These are phyloP conservation scores for Capitulum mitella DNA, from an alignment of 2,888 invertebrate genomes.

Conservation along the genomic window DNA sequence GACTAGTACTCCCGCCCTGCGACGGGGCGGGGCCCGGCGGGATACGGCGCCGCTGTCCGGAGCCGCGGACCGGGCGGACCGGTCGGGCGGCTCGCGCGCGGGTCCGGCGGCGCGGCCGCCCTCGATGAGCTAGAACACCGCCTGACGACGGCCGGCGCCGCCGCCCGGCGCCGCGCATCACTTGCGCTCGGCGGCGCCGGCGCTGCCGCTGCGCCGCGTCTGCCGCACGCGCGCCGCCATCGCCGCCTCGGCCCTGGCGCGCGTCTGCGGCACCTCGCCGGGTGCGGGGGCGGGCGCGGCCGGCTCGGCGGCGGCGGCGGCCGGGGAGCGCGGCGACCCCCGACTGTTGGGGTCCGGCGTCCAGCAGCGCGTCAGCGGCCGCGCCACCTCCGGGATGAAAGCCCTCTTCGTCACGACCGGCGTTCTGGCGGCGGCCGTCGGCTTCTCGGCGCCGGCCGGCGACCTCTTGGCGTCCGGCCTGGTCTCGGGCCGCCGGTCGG, in stretches of 20 bases:
- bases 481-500: neutral
- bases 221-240: constrained; percentile 7
- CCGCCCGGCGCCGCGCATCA: neutral
- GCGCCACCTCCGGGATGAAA: neutral
- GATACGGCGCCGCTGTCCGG: neutral
- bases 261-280: constrained; percentile 13
- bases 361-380: neutral
- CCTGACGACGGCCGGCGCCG: neutral
- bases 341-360: neutral
- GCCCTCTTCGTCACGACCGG: neutral
- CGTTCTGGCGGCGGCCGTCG: neutral
- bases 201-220: neutral
- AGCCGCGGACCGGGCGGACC: neutral
- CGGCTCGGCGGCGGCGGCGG: neutral
- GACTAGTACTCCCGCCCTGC: no score
- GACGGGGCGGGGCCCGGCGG: no score
- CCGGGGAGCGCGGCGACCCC: neutral
- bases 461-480: neutral
- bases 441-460: neutral
- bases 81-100: no score
- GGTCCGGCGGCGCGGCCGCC: no score
- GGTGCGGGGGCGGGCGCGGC: neutral
- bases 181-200: neutral
- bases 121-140: neutral
- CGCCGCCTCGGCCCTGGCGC: constrained; percentile 2